Base-by-base conservation (phyloP, 1,140 invertebrate genomes). In the Lepidurus arcticus region DNA sequence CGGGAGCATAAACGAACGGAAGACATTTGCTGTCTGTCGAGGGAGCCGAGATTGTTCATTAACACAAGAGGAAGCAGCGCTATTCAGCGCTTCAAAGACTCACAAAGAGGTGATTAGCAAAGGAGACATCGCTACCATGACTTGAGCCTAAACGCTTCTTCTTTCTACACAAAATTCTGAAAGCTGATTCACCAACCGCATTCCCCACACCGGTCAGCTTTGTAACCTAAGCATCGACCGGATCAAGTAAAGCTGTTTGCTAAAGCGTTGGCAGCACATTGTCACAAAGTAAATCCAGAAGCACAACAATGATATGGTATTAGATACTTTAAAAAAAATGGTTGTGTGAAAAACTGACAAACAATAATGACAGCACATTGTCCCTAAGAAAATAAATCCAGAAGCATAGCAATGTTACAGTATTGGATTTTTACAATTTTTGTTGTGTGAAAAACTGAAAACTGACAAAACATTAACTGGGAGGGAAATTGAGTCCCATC, bases 101-200 rank as follows among this genome's bases (percentile, higher is more conserved):
- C 16, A 65, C 53, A 65, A 65, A 65, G 53, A 65, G 53, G 53
- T 65, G 53, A 65, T 65, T 65, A 65, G 53, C n/a, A 65, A 65
- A 65, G 53, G 53, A 65, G 53, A 65, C 53, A 21, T 65, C 53
- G 53, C 53, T 65, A 65, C 53, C 53, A 65, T 65, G 53, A 65
- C 53, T 21, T 65, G 13, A 16, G 21, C 16, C 13, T 21, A n/a
- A 65, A 21, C 53, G 53, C n/a, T 65, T n/a, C 21, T 21, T 21
- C 21, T 65, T 21, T 65, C 21, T 21, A 65, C 53, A 65, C 21
- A n/a, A 65, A 65, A 65, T 7, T 65, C 21, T 65, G 53, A 65
- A 13, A 65, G 21, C 53, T 65, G 53, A 65, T 65, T 21, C 53
- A 7, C 16, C 53, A 13, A 11, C 10, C 10, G 4, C 45, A 47